Conservation (phyloP, 2,888 invertebrate species). For the Lobophora halterata region DNA sequence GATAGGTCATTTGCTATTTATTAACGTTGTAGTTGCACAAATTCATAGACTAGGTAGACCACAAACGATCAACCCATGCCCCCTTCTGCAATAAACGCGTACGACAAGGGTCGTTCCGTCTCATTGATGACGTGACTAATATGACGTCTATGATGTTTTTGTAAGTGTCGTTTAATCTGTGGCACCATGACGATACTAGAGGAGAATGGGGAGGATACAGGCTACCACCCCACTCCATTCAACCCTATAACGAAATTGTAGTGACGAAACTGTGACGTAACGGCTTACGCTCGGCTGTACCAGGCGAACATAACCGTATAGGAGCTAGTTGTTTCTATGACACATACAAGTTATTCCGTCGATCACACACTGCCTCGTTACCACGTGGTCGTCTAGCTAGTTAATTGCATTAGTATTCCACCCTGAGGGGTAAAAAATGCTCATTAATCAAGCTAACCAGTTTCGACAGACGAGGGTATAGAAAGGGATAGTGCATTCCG, state of each 20-base stretch:
- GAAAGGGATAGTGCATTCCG: slow-evolving; percentile 69
- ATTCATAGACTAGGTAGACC: too few species aligned
- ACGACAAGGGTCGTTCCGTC: too few species aligned
- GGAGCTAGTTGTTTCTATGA: slow-evolving; percentile 8
- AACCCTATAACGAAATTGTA: slow-evolving; percentile 11
- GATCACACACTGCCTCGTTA: background rate
- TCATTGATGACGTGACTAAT: too few species aligned
- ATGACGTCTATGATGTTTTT: too few species aligned
- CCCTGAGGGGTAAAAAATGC: slow-evolving; percentile 46
- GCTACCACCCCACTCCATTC: too few species aligned
- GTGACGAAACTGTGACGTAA: slow-evolving; percentile 33
- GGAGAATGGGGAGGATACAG: too few species aligned
- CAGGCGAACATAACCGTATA: slow-evolving; percentile 28
- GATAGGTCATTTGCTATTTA: too few species aligned
- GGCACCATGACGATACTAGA: too few species aligned
- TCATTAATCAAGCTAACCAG: slow-evolving; percentile 72
- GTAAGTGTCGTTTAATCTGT: too few species aligned
- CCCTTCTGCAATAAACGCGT: too few species aligned
- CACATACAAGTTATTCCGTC: background rate
- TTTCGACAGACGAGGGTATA: slow-evolving; percentile 42
- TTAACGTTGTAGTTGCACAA: too few species aligned
- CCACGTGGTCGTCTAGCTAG: slow-evolving; percentile 11
- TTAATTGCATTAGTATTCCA: slow-evolving; percentile 59
- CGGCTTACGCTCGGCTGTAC: slow-evolving; percentile 29
- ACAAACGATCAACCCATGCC: too few species aligned